phyloP scores from a whole-genome alignment of 2,888 invertebrate genomes.

The Conops quadrifasciatus region DNA sequence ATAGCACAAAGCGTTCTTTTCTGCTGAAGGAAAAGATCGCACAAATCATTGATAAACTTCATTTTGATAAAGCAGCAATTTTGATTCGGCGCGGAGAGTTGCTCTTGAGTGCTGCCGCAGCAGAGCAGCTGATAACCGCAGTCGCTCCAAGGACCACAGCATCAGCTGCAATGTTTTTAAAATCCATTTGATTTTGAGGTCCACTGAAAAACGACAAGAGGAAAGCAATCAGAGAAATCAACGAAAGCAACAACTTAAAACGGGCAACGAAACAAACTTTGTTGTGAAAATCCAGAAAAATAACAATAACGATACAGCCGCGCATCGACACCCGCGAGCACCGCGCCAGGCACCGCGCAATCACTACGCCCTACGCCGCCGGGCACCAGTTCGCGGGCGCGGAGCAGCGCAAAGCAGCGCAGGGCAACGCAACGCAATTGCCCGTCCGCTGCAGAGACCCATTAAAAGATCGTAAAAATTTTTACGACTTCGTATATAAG shows the following conservation, averaged over 20 bases:
- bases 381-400: neutral
- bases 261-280: neutral
- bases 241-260: neutral
- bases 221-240: neutral
- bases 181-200: neutral
- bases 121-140: neutral
- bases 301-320: neutral
- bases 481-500: conserved; percentile 63
- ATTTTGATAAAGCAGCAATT: neutral
- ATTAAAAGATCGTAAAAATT: conserved; percentile 65
- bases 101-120: neutral
- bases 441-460: conserved; percentile 60
- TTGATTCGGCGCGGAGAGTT: neutral
- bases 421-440: conserved; percentile 28
- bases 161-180: conserved; percentile 1
- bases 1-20: no score
- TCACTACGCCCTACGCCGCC: neutral
- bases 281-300: conserved; percentile 18
- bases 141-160: neutral
- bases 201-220: neutral
- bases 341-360: neutral
- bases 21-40: neutral
- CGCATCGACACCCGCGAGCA: no score
- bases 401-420: neutral
- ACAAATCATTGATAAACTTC: conserved; percentile 4